These are phyloP conservation scores for Dryocosmus kuriphilus DNA, from an alignment of 2,888 invertebrate species.

Conservation along the genomic window DNA sequence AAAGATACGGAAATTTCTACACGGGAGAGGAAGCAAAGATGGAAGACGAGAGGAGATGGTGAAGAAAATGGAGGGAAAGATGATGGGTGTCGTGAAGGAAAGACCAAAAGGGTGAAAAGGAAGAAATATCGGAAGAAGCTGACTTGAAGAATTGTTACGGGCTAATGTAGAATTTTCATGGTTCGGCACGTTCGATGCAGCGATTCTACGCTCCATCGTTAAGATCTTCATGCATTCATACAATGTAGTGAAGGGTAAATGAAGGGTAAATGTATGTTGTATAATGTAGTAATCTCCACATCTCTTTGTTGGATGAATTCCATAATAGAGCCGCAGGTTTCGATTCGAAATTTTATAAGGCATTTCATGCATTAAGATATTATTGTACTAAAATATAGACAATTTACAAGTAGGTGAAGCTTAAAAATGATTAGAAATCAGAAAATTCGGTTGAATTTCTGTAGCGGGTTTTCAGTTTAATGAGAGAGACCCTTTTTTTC, in stretches of 20 bases:
- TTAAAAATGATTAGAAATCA: no score
- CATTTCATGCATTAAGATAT: neutral
- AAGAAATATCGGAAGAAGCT: constrained; percentile 24
- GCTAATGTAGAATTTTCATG: constrained; percentile 32
- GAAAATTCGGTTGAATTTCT: no score
- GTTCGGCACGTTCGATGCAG: constrained; percentile 12
- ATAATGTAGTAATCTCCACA: neutral
- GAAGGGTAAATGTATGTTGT: neutral
- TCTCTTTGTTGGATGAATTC: neutral
- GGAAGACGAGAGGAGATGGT: constrained; percentile 26
- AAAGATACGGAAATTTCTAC: no score
- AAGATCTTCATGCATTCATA: neutral
- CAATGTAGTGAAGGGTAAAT: neutral
- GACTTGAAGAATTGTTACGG: constrained; percentile 18
- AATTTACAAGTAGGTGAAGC: no score
- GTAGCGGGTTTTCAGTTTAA: no score
- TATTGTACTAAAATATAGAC: no score
- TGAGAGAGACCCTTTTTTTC: no score
- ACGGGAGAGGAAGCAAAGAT: neutral
- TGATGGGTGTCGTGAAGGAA: constrained; percentile 37
- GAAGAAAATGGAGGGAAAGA: constrained; percentile 40
- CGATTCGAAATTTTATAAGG: no score
- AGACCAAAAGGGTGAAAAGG: constrained; percentile 38
- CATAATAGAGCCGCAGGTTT: neutral
- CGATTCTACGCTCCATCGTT: constrained; percentile 22